These are phyloP conservation scores for Corynorhinus townsendii DNA, from an alignment of 2,113 vertebrate genomes.

Conservation along the genomic window DNA sequence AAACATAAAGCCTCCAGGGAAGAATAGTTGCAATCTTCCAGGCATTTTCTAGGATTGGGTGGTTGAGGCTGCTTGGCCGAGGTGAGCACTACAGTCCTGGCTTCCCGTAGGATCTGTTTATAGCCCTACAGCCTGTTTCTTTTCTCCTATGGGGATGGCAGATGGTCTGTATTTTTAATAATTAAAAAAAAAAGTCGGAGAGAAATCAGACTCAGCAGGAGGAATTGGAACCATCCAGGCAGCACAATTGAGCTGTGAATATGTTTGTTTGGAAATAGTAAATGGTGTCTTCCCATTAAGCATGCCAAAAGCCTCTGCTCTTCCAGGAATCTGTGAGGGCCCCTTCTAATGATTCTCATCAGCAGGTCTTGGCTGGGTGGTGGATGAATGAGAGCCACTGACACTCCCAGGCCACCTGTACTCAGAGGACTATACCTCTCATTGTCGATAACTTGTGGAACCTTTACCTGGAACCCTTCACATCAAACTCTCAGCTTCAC, in stretches of 20 bases:
- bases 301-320: background rate
- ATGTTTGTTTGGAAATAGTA: conserved; percentile 42
- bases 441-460: background rate
- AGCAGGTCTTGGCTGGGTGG: background rate
- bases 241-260: conserved; percentile 58
- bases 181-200: conserved; percentile 61
- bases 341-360: background rate
- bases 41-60: background rate
- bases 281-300: background rate
- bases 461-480: background rate
- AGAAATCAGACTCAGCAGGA: conserved; percentile 57
- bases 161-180: conserved; percentile 71
- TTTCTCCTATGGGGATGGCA: conserved; percentile 48
- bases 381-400: background rate
- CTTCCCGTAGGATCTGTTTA: conserved; percentile 5
- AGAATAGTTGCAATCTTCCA: background rate
- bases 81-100: background rate
- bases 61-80: background rate
- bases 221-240: conserved; percentile 45
- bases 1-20: conserved; percentile 1
- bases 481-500: background rate
- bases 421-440: background rate
- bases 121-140: background rate
- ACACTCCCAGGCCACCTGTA: background rate
- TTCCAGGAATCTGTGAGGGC: background rate